Percentiles rank a stretch among this genome's conserved stretches.
These are phyloP conservation scores for Lasioglossum calceatum DNA, from an alignment of 2,888 invertebrate genomes.

Conservation along the genomic window DNA sequence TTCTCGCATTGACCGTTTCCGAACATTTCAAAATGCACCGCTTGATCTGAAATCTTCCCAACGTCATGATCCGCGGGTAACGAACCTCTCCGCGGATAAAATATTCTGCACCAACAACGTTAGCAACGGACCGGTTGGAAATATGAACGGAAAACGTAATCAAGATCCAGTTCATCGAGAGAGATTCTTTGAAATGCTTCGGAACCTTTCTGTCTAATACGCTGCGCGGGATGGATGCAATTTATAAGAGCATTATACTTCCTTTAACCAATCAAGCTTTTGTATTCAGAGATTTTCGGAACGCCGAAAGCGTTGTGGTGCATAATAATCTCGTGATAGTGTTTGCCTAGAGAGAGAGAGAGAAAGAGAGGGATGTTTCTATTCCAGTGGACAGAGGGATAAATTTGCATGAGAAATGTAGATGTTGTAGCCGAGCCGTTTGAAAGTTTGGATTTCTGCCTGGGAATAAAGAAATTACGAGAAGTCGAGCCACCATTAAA, in stretches of 20 bases:
- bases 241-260: constrained; percentile 49
- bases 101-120: constrained; percentile 28
- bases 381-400: not conserved
- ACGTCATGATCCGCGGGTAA: constrained; percentile 34
- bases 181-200: constrained; percentile 43
- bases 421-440: not conserved
- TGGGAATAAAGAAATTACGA: not conserved
- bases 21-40: not conserved
- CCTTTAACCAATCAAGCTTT: constrained; percentile 4
- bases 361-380: not conserved
- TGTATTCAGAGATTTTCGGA: constrained; percentile 5
- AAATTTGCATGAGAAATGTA: not conserved
- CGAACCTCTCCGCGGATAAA: constrained; percentile 30
- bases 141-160: constrained; percentile 47
- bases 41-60: not conserved
- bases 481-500: not conserved
- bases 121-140: constrained; percentile 34
- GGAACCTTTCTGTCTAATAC: constrained; percentile 57
- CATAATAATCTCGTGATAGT: constrained; percentile 28
- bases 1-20: not conserved
- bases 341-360: not conserved
- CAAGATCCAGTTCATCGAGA: constrained; percentile 57
- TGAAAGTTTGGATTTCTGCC: not conserved
- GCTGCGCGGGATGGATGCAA: constrained; percentile 54
- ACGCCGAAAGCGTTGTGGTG: constrained; percentile 9